Evolutionary conservation across 2,797 vertebrate genomes (phyloP).

Genomic region (Gambelia wislizenii): DNA sequence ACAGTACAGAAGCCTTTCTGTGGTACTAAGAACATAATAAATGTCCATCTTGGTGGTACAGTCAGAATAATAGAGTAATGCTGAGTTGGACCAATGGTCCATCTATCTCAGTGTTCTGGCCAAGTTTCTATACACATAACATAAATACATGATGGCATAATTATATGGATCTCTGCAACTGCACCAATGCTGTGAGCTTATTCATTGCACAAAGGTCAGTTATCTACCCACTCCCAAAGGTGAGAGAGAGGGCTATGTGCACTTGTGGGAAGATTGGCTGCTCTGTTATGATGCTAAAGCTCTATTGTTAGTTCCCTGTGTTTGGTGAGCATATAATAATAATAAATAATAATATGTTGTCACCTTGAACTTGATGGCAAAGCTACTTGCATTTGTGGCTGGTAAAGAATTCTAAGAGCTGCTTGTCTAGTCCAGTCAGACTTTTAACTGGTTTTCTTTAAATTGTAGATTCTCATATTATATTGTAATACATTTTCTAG

Average conservation of each 20-base stretch:
- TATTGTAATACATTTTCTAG: not conserved
- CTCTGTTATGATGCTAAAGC: too few relatives aligned
- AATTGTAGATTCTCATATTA: not conserved
- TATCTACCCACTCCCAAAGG: too few relatives aligned
- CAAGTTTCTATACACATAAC: not conserved
- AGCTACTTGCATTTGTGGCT: not conserved
- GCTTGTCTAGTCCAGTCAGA: not conserved
- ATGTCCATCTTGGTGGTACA: not conserved
- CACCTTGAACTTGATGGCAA: not conserved
- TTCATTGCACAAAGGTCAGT: not conserved
- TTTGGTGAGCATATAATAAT: not conserved
- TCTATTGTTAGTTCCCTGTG: too few relatives aligned
- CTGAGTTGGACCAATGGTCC: not conserved
- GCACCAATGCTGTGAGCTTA: not conserved
- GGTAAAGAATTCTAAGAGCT: not conserved
- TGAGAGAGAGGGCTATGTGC: too few relatives aligned
- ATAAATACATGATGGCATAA: too few relatives aligned
- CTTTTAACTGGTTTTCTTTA: not conserved
- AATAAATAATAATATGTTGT: too few relatives aligned
- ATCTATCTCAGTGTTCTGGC: not conserved
- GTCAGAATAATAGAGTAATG: not conserved
- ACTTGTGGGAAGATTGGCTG: too few relatives aligned
- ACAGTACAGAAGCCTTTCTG: not conserved
- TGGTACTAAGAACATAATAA: not conserved
- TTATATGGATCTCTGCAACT: not conserved